Conservation (phyloP, 1,140 invertebrate species). For the Dreissena rostriformis region DNA sequence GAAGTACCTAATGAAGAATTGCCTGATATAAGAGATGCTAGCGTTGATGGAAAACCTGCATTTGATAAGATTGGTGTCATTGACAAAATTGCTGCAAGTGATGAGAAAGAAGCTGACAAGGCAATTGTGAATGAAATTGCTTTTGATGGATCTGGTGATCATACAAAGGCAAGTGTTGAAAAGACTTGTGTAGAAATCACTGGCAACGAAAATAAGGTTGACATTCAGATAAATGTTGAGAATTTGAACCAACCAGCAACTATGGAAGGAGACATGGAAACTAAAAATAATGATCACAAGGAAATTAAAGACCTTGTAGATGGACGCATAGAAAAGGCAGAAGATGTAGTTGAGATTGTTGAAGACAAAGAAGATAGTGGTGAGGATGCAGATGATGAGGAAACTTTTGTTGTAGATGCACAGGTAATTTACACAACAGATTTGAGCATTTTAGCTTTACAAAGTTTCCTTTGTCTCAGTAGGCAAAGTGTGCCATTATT, state of each 20-base stretch:
- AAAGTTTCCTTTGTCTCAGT: no score
- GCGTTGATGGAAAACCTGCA: background rate
- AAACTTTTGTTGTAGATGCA: slow-evolving; percentile 52
- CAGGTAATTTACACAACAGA: background rate
- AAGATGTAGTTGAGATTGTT: background rate
- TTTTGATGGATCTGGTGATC: slow-evolving; percentile 25
- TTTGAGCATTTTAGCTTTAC: no score
- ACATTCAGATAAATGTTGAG: background rate
- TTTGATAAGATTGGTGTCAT: background rate
- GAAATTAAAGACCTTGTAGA: background rate
- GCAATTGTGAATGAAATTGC: slow-evolving; percentile 5
- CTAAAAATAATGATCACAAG: background rate
- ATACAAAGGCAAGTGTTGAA: slow-evolving; percentile 7
- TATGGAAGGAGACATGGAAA: background rate
- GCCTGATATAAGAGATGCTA: no score
- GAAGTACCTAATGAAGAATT: background rate
- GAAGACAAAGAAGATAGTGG: slow-evolving; percentile 52
- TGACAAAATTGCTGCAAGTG: background rate
- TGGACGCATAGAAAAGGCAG: background rate
- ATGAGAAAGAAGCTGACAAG: background rate
- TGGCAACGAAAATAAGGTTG: background rate
- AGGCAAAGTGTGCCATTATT: no score
- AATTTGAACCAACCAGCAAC: background rate
- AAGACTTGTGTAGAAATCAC: background rate
- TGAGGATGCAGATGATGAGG: slow-evolving; percentile 49